Evolutionary conservation across 2,888 invertebrate genomes (phyloP).

Genomic region (Oligia latruncula): DNA sequence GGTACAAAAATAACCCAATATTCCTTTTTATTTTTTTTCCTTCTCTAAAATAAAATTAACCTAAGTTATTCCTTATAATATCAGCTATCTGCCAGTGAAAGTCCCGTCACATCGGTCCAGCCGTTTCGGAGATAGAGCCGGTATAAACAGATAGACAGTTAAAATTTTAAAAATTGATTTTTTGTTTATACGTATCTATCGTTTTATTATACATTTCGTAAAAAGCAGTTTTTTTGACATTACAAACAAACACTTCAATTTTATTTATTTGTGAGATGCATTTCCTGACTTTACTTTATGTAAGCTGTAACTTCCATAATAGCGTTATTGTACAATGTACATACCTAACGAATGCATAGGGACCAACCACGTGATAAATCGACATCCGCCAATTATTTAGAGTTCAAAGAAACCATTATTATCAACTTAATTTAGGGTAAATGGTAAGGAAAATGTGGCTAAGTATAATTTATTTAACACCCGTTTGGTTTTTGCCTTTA

Average conservation of each 20-base stretch:
- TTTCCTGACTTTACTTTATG: no score
- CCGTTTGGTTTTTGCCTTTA: background rate
- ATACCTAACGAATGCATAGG: background rate
- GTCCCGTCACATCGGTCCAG: no score
- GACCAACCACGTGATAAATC: slow-evolving; percentile 13
- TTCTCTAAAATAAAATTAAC: no score
- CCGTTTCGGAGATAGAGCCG: no score
- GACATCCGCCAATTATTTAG: background rate
- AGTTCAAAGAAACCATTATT: slow-evolving; percentile 21
- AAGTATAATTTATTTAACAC: slow-evolving; percentile 13
- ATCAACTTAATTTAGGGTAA: slow-evolving; percentile 19
- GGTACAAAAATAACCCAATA: no score
- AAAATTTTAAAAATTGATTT: no score
- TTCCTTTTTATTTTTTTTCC: no score
- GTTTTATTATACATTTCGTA: background rate
- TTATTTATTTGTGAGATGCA: background rate
- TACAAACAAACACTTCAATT: background rate
- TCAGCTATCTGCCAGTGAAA: no score
- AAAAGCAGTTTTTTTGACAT: background rate
- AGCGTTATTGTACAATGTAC: background rate
- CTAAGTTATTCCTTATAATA: no score
- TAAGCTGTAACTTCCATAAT: background rate
- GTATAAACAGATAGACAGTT: no score
- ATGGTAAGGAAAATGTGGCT: slow-evolving; percentile 17
- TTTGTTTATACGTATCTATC: no score